Conservation (phyloP, 2,797 vertebrate species). For the Pseudomugil gertrudae region DNA sequence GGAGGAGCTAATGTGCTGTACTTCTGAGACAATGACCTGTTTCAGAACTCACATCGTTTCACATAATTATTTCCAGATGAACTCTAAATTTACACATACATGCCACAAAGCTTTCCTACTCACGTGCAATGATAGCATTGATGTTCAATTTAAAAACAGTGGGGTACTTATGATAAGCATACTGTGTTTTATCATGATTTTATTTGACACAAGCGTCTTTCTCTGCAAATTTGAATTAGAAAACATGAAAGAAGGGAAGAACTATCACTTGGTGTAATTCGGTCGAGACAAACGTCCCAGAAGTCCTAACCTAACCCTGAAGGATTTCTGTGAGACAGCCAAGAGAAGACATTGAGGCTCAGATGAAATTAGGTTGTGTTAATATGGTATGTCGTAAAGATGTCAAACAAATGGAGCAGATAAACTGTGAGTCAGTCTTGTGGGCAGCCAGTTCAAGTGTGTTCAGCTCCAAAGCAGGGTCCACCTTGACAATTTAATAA, state of each 20-base stretch:
- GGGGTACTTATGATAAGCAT: too few species aligned
- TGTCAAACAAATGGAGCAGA: slow-evolving; percentile 79
- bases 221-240: slow-evolving; percentile 55
- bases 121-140: too few species aligned
- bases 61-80: background rate
- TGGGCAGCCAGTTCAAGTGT: slow-evolving; percentile 64
- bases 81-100: slow-evolving; percentile 16
- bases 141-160: background rate
- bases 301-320: slow-evolving; percentile 75
- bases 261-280: slow-evolving; percentile 69
- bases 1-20: slow-evolving; percentile 26
- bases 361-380: slow-evolving; percentile 77
- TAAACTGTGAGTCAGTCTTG: slow-evolving; percentile 69
- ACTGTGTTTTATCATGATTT: too few species aligned
- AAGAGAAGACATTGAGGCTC: slow-evolving; percentile 69
- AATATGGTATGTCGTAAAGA: slow-evolving; percentile 74
- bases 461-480: slow-evolving; percentile 55
- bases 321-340: slow-evolving; percentile 73
- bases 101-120: too few species aligned
- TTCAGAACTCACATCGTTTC: slow-evolving; percentile 23
- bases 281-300: slow-evolving; percentile 71
- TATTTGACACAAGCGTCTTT: slow-evolving; percentile 18
- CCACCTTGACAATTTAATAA: slow-evolving; percentile 77
- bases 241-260: slow-evolving; percentile 50
- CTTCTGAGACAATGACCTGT: background rate